phyloP scores from a whole-genome alignment of 1,140 invertebrate species.

The Drosophila athabasca region DNA sequence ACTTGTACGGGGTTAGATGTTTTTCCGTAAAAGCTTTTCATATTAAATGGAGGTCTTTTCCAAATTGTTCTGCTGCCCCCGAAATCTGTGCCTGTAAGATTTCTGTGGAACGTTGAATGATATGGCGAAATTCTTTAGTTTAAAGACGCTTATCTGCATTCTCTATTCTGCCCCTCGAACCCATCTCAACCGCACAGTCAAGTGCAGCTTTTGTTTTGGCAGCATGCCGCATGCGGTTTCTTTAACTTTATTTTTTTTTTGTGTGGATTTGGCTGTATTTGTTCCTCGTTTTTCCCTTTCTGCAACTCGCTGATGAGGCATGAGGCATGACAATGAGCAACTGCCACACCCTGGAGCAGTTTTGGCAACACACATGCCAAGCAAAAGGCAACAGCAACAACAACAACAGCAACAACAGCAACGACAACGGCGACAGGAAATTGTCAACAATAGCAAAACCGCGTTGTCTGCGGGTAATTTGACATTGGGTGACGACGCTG shows the following conservation, averaged over 20 bases:
- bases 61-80: too few relatives aligned
- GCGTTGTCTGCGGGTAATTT: conserved; percentile 69
- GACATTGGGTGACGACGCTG: conserved; percentile 36
- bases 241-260: neutral
- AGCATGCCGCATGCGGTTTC: conserved; percentile 23
- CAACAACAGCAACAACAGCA: conserved; percentile 20
- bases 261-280: neutral
- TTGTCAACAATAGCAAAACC: conserved; percentile 67
- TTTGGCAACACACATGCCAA: conserved; percentile 22
- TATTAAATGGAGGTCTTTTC: too few relatives aligned
- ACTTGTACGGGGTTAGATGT: too few relatives aligned
- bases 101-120: too few relatives aligned
- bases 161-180: too few relatives aligned
- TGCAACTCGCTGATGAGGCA: conserved; percentile 49
- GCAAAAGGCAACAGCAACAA: conserved; percentile 18
- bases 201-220: conserved; percentile 45
- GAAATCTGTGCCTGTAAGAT: too few relatives aligned
- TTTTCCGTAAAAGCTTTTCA: too few relatives aligned
- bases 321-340: conserved; percentile 52
- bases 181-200: conserved; percentile 7
- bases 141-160: too few relatives aligned
- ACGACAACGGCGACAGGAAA: conserved; percentile 49
- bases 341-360: conserved; percentile 27
- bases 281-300: conserved; percentile 14
- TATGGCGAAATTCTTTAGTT: too few relatives aligned